These are phyloP conservation scores for Odontocolon sp. DNA, from an alignment of 2,888 invertebrate species.

Conservation along the genomic window DNA sequence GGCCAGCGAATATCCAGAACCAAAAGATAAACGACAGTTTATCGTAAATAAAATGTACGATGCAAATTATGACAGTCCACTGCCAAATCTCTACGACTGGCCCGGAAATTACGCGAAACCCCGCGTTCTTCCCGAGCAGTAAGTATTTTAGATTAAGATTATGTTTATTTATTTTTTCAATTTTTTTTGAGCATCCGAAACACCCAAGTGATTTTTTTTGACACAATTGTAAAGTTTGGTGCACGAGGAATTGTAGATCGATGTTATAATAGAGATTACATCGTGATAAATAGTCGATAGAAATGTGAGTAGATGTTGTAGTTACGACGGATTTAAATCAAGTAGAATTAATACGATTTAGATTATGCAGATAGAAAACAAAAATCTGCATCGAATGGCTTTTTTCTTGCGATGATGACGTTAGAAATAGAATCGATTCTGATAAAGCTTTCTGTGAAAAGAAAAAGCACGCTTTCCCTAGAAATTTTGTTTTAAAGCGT, in stretches of 20 bases:
- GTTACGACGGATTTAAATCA: slow-evolving; percentile 3
- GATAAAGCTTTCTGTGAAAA: too few relatives aligned
- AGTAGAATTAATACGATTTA: background rate
- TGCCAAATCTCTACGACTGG: slow-evolving; percentile 84
- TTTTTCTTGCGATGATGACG: too few relatives aligned
- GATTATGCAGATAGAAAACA: slow-evolving; percentile 3
- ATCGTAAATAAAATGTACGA: slow-evolving; percentile 89
- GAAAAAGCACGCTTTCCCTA: too few relatives aligned
- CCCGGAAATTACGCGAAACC: slow-evolving; percentile 79
- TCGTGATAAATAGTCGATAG: slow-evolving; percentile 36
- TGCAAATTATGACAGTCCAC: slow-evolving; percentile 89
- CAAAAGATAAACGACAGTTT: slow-evolving; percentile 88
- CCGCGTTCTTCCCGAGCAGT: slow-evolving; percentile 77
- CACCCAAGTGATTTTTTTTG: slow-evolving; percentile 3
- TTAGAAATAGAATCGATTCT: too few relatives aligned
- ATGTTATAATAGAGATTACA: slow-evolving; percentile 27
- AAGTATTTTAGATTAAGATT: slow-evolving; percentile 66
- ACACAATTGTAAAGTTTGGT: slow-evolving; percentile 19
- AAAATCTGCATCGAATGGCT: slow-evolving; percentile 9
- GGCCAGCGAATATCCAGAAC: slow-evolving; percentile 93
- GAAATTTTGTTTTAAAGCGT: too few relatives aligned
- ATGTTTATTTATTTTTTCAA: background rate
- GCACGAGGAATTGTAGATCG: slow-evolving; percentile 39
- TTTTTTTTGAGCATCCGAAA: slow-evolving; percentile 2
- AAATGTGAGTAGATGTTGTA: slow-evolving; percentile 47